A percentile compares a stretch with the other conserved stretches of the same genome.
Conservation (phyloP, 2,113 vertebrate species). For the Cyphomyrus plagiostoma region DNA sequence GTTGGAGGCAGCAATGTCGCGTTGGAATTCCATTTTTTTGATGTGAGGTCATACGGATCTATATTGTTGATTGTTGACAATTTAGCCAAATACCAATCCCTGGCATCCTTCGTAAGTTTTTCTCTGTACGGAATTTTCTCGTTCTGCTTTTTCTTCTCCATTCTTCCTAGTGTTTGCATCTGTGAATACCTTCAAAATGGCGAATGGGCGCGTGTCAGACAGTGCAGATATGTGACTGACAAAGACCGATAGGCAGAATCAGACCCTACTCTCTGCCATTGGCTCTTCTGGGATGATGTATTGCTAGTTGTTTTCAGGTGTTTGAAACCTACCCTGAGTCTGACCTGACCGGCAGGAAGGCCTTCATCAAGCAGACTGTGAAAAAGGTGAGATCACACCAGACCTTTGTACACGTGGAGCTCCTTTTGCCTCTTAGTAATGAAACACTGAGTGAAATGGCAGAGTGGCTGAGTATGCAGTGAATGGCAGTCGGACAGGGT, state of each 20-base stretch:
- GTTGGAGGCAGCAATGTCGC: too few relatives aligned
- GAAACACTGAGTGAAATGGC: neutral
- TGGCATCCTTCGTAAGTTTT: too few relatives aligned
- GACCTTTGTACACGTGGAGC: neutral
- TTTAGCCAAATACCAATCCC: too few relatives aligned
- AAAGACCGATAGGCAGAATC: neutral
- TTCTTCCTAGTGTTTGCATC: too few relatives aligned
- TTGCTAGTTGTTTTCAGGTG: conserved; percentile 60
- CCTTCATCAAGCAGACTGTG: conserved; percentile 86
- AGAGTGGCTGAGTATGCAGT: neutral
- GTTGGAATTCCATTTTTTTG: too few relatives aligned
- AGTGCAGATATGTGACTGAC: too few relatives aligned
- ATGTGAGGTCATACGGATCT: too few relatives aligned
- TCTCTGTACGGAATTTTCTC: too few relatives aligned
- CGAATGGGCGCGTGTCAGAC: too few relatives aligned
- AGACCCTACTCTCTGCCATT: neutral
- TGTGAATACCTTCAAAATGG: too few relatives aligned
- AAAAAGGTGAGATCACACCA: conserved; percentile 66
- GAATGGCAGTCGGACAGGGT: neutral
- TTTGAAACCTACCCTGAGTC: conserved; percentile 83
- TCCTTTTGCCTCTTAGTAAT: neutral
- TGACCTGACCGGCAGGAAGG: conserved; percentile 81
- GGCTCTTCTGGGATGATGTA: neutral
- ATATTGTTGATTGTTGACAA: too few relatives aligned
- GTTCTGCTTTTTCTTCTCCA: too few relatives aligned